Conservation (phyloP, 2,113 vertebrate genomes). For the Mirounga angustirostris region DNA sequence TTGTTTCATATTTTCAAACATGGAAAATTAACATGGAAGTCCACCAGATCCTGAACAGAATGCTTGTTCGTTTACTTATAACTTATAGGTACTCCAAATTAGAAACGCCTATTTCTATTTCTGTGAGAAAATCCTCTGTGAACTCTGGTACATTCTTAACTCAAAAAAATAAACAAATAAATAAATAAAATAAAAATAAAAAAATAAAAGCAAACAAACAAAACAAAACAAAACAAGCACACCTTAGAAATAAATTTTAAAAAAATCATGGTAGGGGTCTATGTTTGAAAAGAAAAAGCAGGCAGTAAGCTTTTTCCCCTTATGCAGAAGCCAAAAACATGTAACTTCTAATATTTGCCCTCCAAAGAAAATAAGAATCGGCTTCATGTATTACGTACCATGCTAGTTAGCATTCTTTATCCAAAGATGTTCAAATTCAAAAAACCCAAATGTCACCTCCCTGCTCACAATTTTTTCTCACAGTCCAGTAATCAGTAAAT, state of each 20-base stretch:
- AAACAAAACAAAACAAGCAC: background rate
- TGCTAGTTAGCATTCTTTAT: conserved; percentile 39
- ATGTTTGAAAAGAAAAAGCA: background rate
- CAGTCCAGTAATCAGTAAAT: background rate
- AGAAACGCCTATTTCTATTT: background rate
- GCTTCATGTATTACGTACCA: rapidly evolving
- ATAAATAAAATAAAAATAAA: background rate
- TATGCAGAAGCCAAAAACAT: background rate
- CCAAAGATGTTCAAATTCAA: background rate
- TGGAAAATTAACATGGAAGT: conserved; percentile 22
- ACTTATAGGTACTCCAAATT: no score
- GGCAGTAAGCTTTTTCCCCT: background rate
- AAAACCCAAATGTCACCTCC: conserved; percentile 2
- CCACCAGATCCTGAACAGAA: background rate
- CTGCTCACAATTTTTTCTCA: conserved; percentile 22
- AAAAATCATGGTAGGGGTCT: background rate
- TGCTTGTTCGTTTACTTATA: background rate
- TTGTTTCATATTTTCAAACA: background rate
- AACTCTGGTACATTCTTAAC: background rate
- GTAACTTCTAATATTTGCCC: background rate
- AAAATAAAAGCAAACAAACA: no score
- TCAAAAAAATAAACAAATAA: background rate
- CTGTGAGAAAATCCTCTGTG: background rate
- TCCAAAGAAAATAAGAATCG: background rate
- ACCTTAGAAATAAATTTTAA: background rate